Evolutionary conservation across 92 coral and sea anemone species (phyloP).

Genomic region (Heteractis magnifica): DNA sequence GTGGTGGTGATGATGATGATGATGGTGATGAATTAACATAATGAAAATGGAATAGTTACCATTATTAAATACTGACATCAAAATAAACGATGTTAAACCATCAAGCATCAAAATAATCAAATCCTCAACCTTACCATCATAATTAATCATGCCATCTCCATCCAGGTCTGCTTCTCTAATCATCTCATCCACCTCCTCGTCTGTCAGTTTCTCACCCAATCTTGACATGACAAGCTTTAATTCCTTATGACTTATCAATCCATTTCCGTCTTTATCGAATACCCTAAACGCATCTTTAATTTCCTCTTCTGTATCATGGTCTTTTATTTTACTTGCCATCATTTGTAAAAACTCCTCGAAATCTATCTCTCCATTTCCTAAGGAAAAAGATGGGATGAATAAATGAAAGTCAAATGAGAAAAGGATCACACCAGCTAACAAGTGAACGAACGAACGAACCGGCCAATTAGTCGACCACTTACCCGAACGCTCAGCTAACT

Average conservation of each 20-base stretch:
- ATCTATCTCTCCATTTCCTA: conserved; percentile 92
- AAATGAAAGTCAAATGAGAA: background rate
- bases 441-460: background rate
- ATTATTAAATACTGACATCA: too few relatives aligned
- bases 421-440: background rate
- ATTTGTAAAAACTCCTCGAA: conserved; percentile 84
- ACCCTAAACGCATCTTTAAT: conserved; percentile 83
- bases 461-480: background rate
- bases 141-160: conserved; percentile 87
- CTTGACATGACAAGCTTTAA: conserved; percentile 78
- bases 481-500: background rate
- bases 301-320: conserved; percentile 77
- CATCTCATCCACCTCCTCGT: conserved; percentile 92
- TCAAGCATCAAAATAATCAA: too few relatives aligned
- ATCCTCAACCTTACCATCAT: conserved; percentile 46
- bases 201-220: conserved; percentile 84
- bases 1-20: background rate
- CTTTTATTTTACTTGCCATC: conserved; percentile 80
- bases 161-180: conserved; percentile 87
- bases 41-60: too few relatives aligned
- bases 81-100: too few relatives aligned
- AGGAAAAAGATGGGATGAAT: background rate
- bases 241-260: conserved; percentile 77
- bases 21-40: background rate
- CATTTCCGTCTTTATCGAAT: conserved; percentile 85